phyloP scores from a whole-genome alignment of 1,140 invertebrate species.

The Scaptomyza pallida region DNA sequence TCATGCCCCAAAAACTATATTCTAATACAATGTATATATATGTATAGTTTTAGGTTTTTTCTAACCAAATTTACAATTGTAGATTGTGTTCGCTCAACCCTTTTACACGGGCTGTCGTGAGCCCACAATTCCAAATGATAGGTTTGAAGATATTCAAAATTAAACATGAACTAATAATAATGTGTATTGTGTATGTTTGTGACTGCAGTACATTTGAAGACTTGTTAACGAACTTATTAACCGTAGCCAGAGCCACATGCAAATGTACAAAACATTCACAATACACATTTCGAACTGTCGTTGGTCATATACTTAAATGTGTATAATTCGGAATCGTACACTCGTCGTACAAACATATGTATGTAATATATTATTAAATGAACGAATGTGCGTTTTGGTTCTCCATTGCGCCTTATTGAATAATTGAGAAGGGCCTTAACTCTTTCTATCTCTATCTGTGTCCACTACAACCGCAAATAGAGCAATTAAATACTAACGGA shows the following conservation, averaged over 20 bases:
- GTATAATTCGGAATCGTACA: not conserved
- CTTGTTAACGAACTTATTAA: conserved; percentile 81
- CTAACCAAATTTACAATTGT: not conserved
- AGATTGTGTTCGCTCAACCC: conserved; percentile 51
- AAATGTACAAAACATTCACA: not conserved
- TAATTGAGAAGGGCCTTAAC: not conserved
- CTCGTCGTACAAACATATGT: too few species aligned
- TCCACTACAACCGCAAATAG: conserved; percentile 18
- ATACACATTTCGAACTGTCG: too few species aligned
- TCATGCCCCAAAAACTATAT: conserved; percentile 7
- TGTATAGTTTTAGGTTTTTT: not conserved
- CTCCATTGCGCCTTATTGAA: not conserved
- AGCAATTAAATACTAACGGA: conserved; percentile 20
- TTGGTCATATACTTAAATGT: not conserved
- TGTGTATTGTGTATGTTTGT: conserved; percentile 2
- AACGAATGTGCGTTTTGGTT: not conserved
- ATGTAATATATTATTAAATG: conserved; percentile 11
- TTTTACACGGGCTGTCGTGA: conserved; percentile 57
- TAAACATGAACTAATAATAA: conserved; percentile 59
- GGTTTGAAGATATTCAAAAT: conserved; percentile 53
- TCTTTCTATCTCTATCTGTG: too few species aligned
- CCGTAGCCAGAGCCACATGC: conserved; percentile 26
- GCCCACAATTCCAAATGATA: conserved; percentile 54
- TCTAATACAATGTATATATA: not conserved
- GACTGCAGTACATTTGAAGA: conserved; percentile 26